Base-by-base conservation (phyloP, 2,888 invertebrate species). In the Lingula anatina region DNA sequence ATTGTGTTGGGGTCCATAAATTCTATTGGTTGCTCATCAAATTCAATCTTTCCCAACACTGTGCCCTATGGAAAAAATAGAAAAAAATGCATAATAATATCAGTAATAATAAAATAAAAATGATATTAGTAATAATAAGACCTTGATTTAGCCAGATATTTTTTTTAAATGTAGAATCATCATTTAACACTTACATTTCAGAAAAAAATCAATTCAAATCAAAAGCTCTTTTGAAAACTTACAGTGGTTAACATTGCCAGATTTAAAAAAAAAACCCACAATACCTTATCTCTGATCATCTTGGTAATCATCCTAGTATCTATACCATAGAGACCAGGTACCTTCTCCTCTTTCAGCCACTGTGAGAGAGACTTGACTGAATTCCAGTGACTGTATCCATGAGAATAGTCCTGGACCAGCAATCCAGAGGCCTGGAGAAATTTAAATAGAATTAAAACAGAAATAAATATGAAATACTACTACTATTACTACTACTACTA, bases 381-480 rank as follows among this genome's bases (percentile, higher is more conserved):
- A 49, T 73, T 66, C 74, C 75, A 77, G 58, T 79, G 78, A 49
- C 66, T 67, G 56, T 62, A 60, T 20, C 66, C 44, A 27, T 59
- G 51, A 2, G 62, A 57, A 50, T 67, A 68, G 54, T 69, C 68
- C 47, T 65, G 65, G 2, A 71, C 66, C n/a, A 70, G 46, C 41
- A 71, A 51, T 12, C 65, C 70, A 20, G 63, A 44, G 5, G 66
- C 64, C 67, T 67, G 49, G 2, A 37, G 20, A 42, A 49, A n/a
- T n/a, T n/a, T n/a, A n/a, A 45, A 2, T 9, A n/a, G 24, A 44
- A 44, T 36, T 7, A 15, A 7, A 39, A 18, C 39, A n/a, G n/a
- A 39, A 12, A 39, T n/a, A 39, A 39, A 7, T n/a, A 20, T 7
- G 12, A 42, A 18, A 12, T n/a, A n/a, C n/a, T n/a, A n/a, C n/a